Evolutionary conservation across 2,113 vertebrate species (phyloP).

Genomic region (Telmatochromis bifrenatus): DNA sequence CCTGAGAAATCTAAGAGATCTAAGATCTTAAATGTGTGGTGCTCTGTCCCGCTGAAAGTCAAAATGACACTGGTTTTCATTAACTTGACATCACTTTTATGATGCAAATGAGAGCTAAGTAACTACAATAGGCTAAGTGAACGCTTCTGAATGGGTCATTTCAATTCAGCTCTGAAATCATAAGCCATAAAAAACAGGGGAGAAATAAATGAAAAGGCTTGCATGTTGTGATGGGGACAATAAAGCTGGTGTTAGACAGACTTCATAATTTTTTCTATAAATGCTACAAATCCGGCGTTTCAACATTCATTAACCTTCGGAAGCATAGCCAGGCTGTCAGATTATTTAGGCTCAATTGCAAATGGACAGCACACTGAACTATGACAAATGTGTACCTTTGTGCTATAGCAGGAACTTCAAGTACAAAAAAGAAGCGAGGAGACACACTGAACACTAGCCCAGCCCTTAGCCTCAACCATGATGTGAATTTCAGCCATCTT

Average conservation of each 20-base stretch:
- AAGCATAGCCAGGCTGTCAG: background rate
- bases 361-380: constrained; percentile 10
- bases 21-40: background rate
- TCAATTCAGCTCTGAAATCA: background rate
- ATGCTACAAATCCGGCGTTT: background rate
- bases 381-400: background rate
- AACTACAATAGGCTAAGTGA: background rate
- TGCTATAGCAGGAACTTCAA: background rate
- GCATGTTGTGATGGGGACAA: background rate
- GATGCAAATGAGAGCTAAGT: background rate
- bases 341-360: background rate
- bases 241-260: background rate
- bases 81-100: background rate
- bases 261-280: background rate
- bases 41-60: background rate
- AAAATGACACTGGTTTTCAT: background rate
- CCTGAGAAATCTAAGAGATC: background rate
- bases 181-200: background rate
- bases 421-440: background rate
- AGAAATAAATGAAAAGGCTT: background rate
- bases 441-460: background rate
- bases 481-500: constrained; percentile 37
- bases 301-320: background rate
- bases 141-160: constrained; percentile 6
- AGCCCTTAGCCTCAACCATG: background rate